Percentiles rank a stretch among this genome's conserved stretches.
Conservation (phyloP, 2,888 invertebrate species). For the Tetragonisca angustula region DNA sequence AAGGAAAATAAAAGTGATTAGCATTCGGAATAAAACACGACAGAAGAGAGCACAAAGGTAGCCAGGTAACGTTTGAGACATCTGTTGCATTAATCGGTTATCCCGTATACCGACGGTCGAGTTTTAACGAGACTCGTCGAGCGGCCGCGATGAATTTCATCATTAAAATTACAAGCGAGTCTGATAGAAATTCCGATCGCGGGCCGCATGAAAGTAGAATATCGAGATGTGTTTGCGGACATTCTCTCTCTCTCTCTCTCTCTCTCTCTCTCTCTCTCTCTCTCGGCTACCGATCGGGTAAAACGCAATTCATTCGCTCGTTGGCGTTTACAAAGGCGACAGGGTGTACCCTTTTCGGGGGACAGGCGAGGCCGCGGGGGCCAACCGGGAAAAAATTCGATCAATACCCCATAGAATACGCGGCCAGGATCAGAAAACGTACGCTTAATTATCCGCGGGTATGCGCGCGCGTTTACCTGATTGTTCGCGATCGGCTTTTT, state of each 20-base stretch:
- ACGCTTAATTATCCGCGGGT: slow-evolving; percentile 62
- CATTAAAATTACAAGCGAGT: slow-evolving; percentile 1
- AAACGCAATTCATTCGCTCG: slow-evolving; percentile 11
- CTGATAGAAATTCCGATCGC: slow-evolving; percentile 35
- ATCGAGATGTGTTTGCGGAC: not conserved
- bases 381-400: slow-evolving; percentile 31
- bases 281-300: not conserved
- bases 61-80: not conserved
- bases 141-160: slow-evolving; percentile 24
- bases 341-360: slow-evolving; percentile 26
- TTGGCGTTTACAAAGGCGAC: slow-evolving; percentile 10
- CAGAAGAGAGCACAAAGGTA: not conserved
- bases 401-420: slow-evolving; percentile 44
- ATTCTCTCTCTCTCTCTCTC: too few relatives aligned
- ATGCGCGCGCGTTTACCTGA: slow-evolving; percentile 57
- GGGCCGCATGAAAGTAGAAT: slow-evolving; percentile 12
- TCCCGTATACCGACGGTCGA: not conserved
- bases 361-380: not conserved
- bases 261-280: too few relatives aligned
- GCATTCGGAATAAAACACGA: too few relatives aligned
- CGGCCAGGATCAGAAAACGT: slow-evolving; percentile 36
- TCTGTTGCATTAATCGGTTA: slow-evolving; percentile 20
- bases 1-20: not conserved
- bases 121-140: not conserved
- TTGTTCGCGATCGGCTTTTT: slow-evolving; percentile 56